phyloP scores from a whole-genome alignment of 2,888 invertebrate genomes.

The Nasonia oneida region DNA sequence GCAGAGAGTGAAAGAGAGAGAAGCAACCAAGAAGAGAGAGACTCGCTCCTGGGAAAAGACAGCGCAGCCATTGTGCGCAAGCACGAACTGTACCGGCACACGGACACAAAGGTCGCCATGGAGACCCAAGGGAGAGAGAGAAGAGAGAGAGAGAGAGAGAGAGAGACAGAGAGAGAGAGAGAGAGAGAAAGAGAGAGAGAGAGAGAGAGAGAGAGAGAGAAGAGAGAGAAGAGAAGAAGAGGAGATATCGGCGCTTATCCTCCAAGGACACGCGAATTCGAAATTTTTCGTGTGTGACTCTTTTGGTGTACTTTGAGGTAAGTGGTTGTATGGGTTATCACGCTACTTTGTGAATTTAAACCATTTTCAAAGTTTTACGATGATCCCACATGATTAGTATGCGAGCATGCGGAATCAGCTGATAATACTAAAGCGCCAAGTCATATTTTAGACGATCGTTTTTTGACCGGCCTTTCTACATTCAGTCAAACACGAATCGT shows the following conservation, averaged over 20 bases:
- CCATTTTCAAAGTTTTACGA: too few relatives aligned
- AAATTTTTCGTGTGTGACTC: background rate
- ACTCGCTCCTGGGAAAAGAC: slow-evolving; percentile 61
- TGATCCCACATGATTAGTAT: too few relatives aligned
- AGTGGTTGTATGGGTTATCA: too few relatives aligned
- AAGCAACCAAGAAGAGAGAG: slow-evolving; percentile 62
- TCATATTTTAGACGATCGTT: too few relatives aligned
- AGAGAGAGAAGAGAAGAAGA: background rate
- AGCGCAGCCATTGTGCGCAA: slow-evolving; percentile 47
- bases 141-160: background rate
- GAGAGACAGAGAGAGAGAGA: slow-evolving; percentile 10
- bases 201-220: slow-evolving; percentile 21
- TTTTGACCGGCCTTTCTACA: too few relatives aligned
- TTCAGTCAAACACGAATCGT: background rate
- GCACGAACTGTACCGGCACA: slow-evolving; percentile 44
- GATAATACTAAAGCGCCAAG: too few relatives aligned
- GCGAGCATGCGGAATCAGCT: too few relatives aligned
- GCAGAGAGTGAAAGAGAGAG: slow-evolving; percentile 68
- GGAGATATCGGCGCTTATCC: background rate
- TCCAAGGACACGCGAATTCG: slow-evolving; percentile 25
- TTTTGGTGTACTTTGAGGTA: background rate
- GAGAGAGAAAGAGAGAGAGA: slow-evolving; percentile 7
- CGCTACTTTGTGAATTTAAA: too few relatives aligned
- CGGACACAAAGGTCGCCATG: slow-evolving; percentile 55
- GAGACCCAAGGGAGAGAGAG: slow-evolving; percentile 34